phyloP scores from a whole-genome alignment of 2,797 vertebrate species.

The Coranthus polyacanthus region DNA sequence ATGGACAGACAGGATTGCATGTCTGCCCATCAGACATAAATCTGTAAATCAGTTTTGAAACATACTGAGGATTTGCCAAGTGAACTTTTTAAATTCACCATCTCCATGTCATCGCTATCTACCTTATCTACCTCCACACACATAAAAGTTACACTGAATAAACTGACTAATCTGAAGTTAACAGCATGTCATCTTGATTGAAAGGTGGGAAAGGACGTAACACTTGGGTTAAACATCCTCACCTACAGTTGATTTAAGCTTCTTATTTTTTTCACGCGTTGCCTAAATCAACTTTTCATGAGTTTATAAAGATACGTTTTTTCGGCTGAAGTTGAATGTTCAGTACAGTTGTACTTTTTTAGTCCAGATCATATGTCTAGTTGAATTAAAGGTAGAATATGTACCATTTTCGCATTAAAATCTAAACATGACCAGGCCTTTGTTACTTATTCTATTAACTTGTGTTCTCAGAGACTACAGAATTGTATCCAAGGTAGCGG shows the following conservation, averaged over 20 bases:
- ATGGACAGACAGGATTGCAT: slow-evolving; percentile 53
- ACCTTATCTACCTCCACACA: slow-evolving; percentile 48
- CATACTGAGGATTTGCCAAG: slow-evolving; percentile 38
- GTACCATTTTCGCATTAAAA: too few relatives aligned
- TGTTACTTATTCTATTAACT: too few relatives aligned
- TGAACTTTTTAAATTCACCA: slow-evolving; percentile 59
- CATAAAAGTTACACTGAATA: slow-evolving; percentile 45
- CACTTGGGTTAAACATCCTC: slow-evolving; percentile 37
- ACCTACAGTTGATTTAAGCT: slow-evolving; percentile 18
- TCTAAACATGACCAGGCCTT: too few relatives aligned
- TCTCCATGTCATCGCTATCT: slow-evolving; percentile 54
- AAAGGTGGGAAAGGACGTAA: slow-evolving; percentile 18
- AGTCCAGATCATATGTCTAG: too few relatives aligned
- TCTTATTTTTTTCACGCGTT: too few relatives aligned
- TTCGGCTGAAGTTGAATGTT: too few relatives aligned
- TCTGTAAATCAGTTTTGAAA: slow-evolving; percentile 51
- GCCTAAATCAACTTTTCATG: too few relatives aligned
- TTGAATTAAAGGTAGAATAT: too few relatives aligned
- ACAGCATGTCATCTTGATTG: slow-evolving; percentile 33
- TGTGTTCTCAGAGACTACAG: too few relatives aligned
- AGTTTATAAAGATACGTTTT: too few relatives aligned
- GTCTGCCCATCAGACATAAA: slow-evolving; percentile 50
- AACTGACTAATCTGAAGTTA: slow-evolving; percentile 74
- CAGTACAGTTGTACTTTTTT: too few relatives aligned
- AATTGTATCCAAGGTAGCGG: too few relatives aligned